Conservation (phyloP, 2,113 vertebrate genomes). For the Gnathonemus echidnorhynchus region DNA sequence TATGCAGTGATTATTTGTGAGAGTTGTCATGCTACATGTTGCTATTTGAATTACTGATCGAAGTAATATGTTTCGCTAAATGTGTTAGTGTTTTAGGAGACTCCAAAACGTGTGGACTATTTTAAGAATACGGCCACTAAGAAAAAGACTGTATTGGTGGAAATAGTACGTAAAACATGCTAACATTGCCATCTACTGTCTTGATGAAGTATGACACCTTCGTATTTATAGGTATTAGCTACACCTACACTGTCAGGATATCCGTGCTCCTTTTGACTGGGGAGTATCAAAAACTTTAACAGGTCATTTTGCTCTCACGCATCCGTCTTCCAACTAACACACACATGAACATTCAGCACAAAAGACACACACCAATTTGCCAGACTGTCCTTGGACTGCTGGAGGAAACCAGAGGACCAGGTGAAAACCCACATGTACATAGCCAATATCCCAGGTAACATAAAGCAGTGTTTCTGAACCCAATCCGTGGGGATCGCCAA, state of each 20-base stretch:
- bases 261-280: neutral
- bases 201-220: neutral
- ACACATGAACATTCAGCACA: neutral
- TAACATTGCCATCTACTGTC: neutral
- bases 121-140: neutral
- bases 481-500: neutral
- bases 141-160: neutral
- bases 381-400: neutral
- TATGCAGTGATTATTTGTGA: neutral
- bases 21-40: neutral
- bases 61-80: neutral
- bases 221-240: neutral
- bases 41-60: neutral
- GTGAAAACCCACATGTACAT: neutral
- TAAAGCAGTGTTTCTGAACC: neutral
- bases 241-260: neutral
- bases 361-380: neutral
- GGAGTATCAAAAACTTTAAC: neutral
- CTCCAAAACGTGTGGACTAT: neutral
- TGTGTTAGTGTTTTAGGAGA: neutral
- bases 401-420: neutral
- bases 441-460: neutral
- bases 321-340: neutral
- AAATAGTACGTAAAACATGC: neutral
- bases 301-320: neutral